Percentiles rank a stretch among this genome's conserved stretches.
Evolutionary conservation across 2,888 invertebrate genomes (phyloP).

Genomic region (Drosophila mayaguana): DNA sequence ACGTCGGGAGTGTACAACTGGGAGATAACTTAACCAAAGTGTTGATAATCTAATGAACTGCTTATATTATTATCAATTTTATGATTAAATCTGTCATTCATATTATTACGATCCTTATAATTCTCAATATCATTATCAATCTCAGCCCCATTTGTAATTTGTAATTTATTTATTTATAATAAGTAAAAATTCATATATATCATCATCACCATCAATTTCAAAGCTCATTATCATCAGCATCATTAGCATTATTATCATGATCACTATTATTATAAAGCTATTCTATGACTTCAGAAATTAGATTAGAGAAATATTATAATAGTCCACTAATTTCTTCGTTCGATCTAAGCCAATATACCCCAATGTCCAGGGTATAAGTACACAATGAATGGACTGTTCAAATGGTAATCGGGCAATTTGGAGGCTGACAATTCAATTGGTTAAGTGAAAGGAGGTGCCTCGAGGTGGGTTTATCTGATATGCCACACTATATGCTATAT

Average conservation of each 20-base stretch:
- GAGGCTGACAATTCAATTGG: slow-evolving; percentile 62
- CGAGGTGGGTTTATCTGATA: slow-evolving; percentile 33
- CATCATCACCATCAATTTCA: neutral
- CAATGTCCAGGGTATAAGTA: neutral
- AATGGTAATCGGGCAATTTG: slow-evolving; percentile 59
- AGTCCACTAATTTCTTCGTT: neutral
- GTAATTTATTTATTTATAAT: too few species aligned
- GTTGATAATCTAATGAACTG: neutral
- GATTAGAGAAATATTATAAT: too few species aligned
- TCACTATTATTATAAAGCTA: too few species aligned
- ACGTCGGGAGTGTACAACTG: neutral
- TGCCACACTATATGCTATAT: slow-evolving; percentile 10
- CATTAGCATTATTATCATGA: too few species aligned
- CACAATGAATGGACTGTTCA: slow-evolving; percentile 28
- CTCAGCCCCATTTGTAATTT: too few species aligned
- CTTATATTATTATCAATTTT: neutral
- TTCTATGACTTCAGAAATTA: too few species aligned
- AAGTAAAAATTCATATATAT: too few species aligned
- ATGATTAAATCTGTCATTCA: neutral
- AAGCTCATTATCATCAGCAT: too few species aligned
- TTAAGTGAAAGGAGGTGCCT: slow-evolving; percentile 59
- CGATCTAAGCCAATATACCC: neutral
- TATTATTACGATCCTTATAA: neutral
- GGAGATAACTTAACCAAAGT: neutral
- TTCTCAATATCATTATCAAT: neutral